Conservation (phyloP, 2,888 invertebrate genomes). For the Lasiommata megera region DNA sequence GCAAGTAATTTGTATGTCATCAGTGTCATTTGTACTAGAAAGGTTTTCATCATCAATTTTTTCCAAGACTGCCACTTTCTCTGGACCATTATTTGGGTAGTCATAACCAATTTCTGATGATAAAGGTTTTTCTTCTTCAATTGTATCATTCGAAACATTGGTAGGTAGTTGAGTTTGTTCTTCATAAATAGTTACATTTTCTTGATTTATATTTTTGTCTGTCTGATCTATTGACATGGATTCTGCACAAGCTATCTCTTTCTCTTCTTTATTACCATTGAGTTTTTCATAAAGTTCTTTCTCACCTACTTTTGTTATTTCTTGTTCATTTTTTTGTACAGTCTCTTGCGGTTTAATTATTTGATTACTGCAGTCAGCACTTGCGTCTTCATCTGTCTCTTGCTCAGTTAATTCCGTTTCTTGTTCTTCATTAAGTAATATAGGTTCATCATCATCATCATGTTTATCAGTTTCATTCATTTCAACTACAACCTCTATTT, state of each 20-base stretch:
- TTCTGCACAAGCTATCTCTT: background rate
- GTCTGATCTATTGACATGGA: background rate
- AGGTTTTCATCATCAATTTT: slow-evolving; percentile 61
- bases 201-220: slow-evolving; percentile 10
- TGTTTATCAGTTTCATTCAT: slow-evolving; percentile 18
- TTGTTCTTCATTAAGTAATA: slow-evolving; percentile 7
- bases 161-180: slow-evolving; percentile 53
- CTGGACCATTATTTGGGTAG: slow-evolving; percentile 44
- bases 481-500: slow-evolving; percentile 31
- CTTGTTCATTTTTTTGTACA: background rate
- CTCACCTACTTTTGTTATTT: background rate
- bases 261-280: background rate
- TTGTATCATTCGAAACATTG: slow-evolving; percentile 44
- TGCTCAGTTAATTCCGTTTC: slow-evolving; percentile 7
- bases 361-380: background rate
- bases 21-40: slow-evolving; percentile 65
- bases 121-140: slow-evolving; percentile 47
- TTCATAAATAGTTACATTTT: slow-evolving; percentile 38
- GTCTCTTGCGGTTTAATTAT: slow-evolving; percentile 8
- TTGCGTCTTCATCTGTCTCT: slow-evolving; percentile 1
- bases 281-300: background rate
- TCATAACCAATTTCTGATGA: slow-evolving; percentile 63
- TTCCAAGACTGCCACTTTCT: slow-evolving; percentile 50
- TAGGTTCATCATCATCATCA: background rate
- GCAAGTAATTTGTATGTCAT: slow-evolving; percentile 68